Evolutionary conservation across 2,888 invertebrate species (phyloP).

Genomic region (Temnothorax ravouxi): DNA sequence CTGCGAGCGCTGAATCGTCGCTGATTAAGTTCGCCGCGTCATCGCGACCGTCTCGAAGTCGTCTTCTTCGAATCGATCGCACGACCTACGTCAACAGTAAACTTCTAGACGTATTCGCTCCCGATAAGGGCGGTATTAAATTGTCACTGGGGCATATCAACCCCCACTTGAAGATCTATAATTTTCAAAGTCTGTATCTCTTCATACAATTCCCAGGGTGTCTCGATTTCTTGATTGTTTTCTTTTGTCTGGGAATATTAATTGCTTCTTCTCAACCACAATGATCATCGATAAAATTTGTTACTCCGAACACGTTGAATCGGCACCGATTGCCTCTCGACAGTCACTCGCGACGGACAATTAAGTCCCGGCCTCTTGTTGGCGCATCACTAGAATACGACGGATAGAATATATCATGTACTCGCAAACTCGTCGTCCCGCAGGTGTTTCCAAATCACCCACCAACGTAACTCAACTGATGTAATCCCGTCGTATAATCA

Average conservation of each 20-base stretch:
- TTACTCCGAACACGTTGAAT: not conserved
- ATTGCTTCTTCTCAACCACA: not conserved
- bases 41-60: constrained; percentile 47
- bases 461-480: constrained; percentile 17
- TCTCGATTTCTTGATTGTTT: not conserved
- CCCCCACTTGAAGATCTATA: not conserved
- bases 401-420: not conserved
- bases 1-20: constrained; percentile 12
- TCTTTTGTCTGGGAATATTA: not conserved
- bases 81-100: not conserved
- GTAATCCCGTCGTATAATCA: constrained; percentile 20
- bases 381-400: constrained; percentile 34
- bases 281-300: not conserved
- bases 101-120: constrained; percentile 9
- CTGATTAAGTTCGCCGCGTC: constrained; percentile 69
- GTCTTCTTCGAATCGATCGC: not conserved
- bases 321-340: not conserved
- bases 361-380: constrained; percentile 7
- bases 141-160: constrained; percentile 26
- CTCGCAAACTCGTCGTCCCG: not conserved
- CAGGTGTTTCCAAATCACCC: not conserved
- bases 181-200: not conserved
- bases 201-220: not conserved
- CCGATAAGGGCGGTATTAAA: constrained; percentile 49
- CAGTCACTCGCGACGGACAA: constrained; percentile 9